These are phyloP conservation scores for Cryptotis parvus DNA, from an alignment of 2,113 vertebrate genomes.

Conservation along the genomic window DNA sequence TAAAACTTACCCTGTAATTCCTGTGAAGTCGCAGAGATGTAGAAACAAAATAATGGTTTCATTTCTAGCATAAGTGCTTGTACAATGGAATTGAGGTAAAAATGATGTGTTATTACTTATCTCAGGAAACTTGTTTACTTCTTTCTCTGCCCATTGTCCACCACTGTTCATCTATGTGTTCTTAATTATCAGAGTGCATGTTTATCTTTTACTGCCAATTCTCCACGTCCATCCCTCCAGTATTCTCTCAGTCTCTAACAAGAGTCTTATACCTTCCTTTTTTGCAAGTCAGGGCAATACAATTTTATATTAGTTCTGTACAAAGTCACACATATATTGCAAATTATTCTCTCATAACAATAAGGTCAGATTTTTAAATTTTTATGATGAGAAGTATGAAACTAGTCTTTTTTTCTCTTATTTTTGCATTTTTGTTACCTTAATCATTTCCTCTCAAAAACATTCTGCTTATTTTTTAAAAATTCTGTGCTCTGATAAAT, in stretches of 20 bases:
- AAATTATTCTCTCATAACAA: not conserved
- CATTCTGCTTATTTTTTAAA: not conserved
- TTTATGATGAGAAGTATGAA: too few species aligned
- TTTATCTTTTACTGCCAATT: slow-evolving; percentile 22
- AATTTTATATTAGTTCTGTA: not conserved
- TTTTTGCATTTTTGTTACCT: not conserved
- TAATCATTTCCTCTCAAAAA: not conserved
- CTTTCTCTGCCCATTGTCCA: not conserved
- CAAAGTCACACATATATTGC: not conserved
- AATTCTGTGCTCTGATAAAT: slow-evolving; percentile 24
- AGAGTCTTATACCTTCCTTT: not conserved
- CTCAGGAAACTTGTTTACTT: not conserved
- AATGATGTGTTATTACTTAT: slow-evolving; percentile 29
- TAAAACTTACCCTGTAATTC: slow-evolving; percentile 72
- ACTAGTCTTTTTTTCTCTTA: slow-evolving; percentile 1
- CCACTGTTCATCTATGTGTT: not conserved
- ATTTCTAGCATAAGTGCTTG: slow-evolving; percentile 26
- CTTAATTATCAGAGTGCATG: not conserved
- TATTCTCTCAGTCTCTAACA: not conserved
- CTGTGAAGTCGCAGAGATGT: slow-evolving; percentile 2
- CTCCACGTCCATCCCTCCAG: not conserved
- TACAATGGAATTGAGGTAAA: not conserved
- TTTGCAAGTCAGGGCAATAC: not conserved
- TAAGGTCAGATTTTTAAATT: too few species aligned
- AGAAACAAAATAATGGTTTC: slow-evolving; percentile 47